A percentile compares a stretch with the other conserved stretches of the same genome.
Evolutionary conservation across 2,888 invertebrate species (phyloP).

Genomic region (Acleris cristana): DNA sequence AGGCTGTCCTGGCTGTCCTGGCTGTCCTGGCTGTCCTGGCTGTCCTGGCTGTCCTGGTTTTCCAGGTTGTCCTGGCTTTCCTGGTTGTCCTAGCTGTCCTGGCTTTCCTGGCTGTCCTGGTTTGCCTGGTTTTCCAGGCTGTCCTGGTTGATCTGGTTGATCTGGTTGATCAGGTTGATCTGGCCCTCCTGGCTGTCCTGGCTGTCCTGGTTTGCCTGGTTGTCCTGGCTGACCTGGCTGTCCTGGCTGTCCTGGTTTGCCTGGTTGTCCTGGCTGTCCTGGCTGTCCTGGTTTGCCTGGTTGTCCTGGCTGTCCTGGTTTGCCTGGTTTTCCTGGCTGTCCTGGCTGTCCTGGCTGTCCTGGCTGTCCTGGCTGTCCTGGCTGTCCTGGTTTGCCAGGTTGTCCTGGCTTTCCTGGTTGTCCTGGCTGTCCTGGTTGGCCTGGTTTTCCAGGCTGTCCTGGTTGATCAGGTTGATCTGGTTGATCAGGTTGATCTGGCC

Average conservation of each 20-base stretch:
- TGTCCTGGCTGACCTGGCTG: not conserved
- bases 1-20: not conserved
- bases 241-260: not conserved
- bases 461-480: no score
- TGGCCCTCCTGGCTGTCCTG: conserved; percentile 2
- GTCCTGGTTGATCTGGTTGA: not conserved
- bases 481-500: not conserved
- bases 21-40: not conserved
- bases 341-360: not conserved
- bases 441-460: no score
- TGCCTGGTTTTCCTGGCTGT: not conserved
- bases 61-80: not conserved
- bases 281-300: not conserved
- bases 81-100: not conserved
- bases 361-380: not conserved
- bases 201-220: not conserved
- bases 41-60: not conserved
- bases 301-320: not conserved
- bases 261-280: not conserved
- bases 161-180: not conserved
- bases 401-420: not conserved
- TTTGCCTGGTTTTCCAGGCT: not conserved
- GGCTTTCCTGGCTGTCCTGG: not conserved
- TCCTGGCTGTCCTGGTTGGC: no score
- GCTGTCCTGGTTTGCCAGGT: not conserved